phyloP scores from a whole-genome alignment of 2,113 vertebrate genomes.

The Arizona elegans region DNA sequence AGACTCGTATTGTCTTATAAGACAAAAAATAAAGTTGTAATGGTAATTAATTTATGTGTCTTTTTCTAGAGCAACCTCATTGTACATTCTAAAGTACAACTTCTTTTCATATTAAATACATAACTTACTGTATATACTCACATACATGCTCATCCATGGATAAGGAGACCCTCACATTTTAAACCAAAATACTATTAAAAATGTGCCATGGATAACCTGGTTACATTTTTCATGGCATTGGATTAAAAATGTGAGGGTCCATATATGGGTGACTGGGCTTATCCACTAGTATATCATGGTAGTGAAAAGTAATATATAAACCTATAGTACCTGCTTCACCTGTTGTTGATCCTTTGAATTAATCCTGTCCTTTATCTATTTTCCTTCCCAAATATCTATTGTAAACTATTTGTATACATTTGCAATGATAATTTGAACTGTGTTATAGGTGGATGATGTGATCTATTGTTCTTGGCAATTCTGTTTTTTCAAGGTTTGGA shows the following conservation, averaged over 20 bases:
- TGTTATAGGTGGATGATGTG: not conserved
- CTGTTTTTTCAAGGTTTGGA: not conserved
- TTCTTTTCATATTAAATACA: not conserved
- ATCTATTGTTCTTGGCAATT: constrained; percentile 11
- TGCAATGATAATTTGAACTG: not conserved
- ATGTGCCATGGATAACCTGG: not conserved
- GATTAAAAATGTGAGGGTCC: not conserved
- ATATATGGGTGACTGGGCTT: not conserved
- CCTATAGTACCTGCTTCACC: not conserved
- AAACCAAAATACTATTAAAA: not conserved
- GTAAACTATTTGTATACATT: constrained; percentile 9
- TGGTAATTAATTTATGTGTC: not conserved
- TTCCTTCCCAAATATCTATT: constrained; percentile 4
- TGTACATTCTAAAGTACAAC: not conserved
- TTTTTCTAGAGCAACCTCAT: not conserved
- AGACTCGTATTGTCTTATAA: not conserved
- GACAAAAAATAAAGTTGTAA: not conserved
- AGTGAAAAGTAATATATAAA: not conserved
- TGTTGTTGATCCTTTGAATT: not conserved
- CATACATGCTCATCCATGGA: not conserved
- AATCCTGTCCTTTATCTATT: not conserved
- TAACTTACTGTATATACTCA: not conserved
- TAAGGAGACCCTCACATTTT: not conserved
- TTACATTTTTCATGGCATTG: not conserved
- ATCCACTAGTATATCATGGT: not conserved